Evolutionary conservation across 2,797 vertebrate genomes (phyloP), one percentile per base, ranked within the genome.

Genomic region (Pipistrellus pygmaeus): DNA sequence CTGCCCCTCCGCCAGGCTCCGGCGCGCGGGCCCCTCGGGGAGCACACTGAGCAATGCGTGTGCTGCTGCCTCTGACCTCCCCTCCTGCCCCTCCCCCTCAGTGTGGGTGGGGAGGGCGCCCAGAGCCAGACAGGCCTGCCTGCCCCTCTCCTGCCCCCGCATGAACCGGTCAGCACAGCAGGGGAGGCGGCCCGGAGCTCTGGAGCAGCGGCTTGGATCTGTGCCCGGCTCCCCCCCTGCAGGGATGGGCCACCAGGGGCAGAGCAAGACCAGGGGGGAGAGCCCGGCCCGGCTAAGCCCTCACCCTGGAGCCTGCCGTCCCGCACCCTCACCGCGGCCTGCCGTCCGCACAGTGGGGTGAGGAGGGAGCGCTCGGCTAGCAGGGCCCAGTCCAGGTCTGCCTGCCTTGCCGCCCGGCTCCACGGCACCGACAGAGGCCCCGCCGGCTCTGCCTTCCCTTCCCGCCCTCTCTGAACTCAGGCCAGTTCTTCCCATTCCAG

Each of bases 71-170:
- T 64, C 25, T 46, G 51, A n/a, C 41, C 9, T 5, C 51, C 14
- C 13, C 15, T 17, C 15, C 4, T 5, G 1, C 17, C 51, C 53
- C 8, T 6, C 66, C 3, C 14, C 10, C 0, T 44, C 0, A 12
- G 55, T 3, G 46, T 57, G 17, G 55, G 66, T 21, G 15, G 21
- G 76, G 11, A 30, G 15, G 27, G 30, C 1, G 1, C 32, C 2
- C 23, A 20, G 46, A 38, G n/a, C 87, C 57, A 5, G 30, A 20
- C 32, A n/a, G 35, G 46, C 15, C 46, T 13, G 0, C 57, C 32
- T 2, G 1, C 0, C 32, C 62, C 73, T 0, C 73, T 30, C 46
- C 83, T 14, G 17, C 57, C 73, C 51, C 2, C 0, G 0, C 35
- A 35, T 8, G 69, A 78, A 25, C 57, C 21, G 5, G 23, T 23